Base-by-base conservation (phyloP, 2,113 vertebrate genomes). In the Triplophysa rosa region DNA sequence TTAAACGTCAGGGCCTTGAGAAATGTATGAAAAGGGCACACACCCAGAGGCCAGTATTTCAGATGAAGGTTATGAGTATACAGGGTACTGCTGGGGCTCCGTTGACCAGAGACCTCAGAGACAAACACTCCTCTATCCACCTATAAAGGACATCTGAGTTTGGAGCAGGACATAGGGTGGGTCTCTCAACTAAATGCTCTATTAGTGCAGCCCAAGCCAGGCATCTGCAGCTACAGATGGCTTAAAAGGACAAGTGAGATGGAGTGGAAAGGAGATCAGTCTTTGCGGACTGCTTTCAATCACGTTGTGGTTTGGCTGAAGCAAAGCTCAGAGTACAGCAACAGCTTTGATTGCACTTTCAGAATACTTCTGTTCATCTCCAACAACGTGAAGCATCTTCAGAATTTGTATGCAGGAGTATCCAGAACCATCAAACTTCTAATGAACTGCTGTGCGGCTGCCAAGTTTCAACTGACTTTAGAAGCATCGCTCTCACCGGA, bases 151-250 rank as follows among this genome's bases (percentile, higher is more conserved):
- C 71, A 68, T 81, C 75, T 67, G 19, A 37, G 64, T 59, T 67
- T 74, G 45, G 5, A 72, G 45, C 29, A 16, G 68, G 78, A 80
- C 78, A 23, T 54, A 3, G 61, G 26, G 26, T 29, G 68, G 69
- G 52, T 72, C 78, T 80, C 68, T 80, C 78, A 40, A 64, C 79
- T 75, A 75, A 81, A 81, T 67, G 71, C 45, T 76, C 71, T 81
- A 81, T 81, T 75, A 75, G 64, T 47, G 40, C 52, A 59, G 42
- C 37, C 70, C 71, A 61, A 42, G 66, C 54, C 56, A 49, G 73
- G 64, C 73, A 67, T 75, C 79, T 59, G 64, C 71, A 67, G 71
- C 45, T 45, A 54, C 78, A 75, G 79, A 80, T 80, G 79, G 62
- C 56, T 61, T 23, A n/a, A 67, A 67, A 56, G 16, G 79, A 54